Evolutionary conservation across 2,113 vertebrate species (phyloP).

Genomic region (Emydura subglobosa): DNA sequence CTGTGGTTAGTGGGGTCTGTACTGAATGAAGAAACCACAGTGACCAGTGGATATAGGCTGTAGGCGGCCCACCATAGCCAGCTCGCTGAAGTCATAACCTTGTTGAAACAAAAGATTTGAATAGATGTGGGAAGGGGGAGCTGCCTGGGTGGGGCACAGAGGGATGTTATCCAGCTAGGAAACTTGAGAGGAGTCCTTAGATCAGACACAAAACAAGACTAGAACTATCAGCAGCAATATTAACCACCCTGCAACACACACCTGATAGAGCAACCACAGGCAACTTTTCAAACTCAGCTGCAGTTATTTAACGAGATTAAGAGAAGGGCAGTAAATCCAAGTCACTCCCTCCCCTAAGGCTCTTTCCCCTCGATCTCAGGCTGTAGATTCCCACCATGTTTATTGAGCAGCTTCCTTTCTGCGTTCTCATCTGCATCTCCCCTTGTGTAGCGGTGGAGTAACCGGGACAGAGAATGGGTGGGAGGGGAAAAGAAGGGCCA

Average conservation of each 20-base stretch:
- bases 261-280: neutral
- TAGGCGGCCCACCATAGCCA: too few relatives aligned
- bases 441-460: neutral
- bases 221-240: too few relatives aligned
- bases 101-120: too few relatives aligned
- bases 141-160: neutral
- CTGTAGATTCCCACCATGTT: neutral
- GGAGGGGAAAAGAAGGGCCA: too few relatives aligned
- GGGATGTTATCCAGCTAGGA: neutral
- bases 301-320: neutral
- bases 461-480: neutral
- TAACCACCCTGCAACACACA: neutral
- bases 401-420: neutral
- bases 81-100: neutral
- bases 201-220: neutral
- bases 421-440: neutral
- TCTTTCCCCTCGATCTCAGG: neutral
- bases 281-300: neutral
- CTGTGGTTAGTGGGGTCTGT: too few relatives aligned
- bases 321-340: neutral
- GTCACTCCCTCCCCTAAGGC: neutral
- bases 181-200: neutral
- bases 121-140: too few relatives aligned
- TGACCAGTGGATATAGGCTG: too few relatives aligned
- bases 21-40: too few relatives aligned